Conservation (phyloP, 2,888 invertebrate species). For the Sussaba pulchella region DNA sequence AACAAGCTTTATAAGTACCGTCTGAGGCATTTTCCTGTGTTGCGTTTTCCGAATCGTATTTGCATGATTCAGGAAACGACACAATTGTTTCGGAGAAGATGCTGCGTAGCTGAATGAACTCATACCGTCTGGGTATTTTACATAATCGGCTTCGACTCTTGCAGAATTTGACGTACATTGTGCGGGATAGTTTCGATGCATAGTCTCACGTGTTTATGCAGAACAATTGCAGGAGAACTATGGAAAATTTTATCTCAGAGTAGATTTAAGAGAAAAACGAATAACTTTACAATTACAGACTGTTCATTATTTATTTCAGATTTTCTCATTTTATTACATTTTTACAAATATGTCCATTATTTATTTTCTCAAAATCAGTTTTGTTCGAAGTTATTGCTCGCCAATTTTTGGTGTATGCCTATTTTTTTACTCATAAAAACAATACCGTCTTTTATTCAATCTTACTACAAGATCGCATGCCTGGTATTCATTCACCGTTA, state of each 20-base stretch:
- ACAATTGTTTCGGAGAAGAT: conserved; percentile 44
- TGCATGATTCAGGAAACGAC: conserved; percentile 44
- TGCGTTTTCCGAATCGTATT: conserved; percentile 45
- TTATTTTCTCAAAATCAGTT: too few species aligned
- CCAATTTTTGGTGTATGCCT: too few species aligned
- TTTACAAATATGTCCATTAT: too few species aligned
- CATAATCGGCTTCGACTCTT: not conserved
- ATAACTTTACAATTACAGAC: too few species aligned
- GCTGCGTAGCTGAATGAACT: conserved; percentile 8
- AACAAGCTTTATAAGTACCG: conserved; percentile 2
- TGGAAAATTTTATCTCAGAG: not conserved
- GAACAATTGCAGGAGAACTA: not conserved
- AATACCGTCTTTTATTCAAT: too few species aligned
- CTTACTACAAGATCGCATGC: too few species aligned
- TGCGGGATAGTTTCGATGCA: conserved; percentile 39
- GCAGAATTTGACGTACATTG: conserved; percentile 18
- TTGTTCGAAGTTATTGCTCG: too few species aligned
- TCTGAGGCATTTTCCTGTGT: conserved; percentile 28
- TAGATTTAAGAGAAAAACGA: too few species aligned
- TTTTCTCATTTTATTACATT: too few species aligned
- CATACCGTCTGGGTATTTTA: conserved; percentile 2
- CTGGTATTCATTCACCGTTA: not conserved
- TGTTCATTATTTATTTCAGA: too few species aligned
- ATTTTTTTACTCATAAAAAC: too few species aligned
- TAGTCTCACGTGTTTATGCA: not conserved